These are phyloP conservation scores for Pelochelys cantorii DNA, from an alignment of 2,797 vertebrate genomes.

Conservation along the genomic window DNA sequence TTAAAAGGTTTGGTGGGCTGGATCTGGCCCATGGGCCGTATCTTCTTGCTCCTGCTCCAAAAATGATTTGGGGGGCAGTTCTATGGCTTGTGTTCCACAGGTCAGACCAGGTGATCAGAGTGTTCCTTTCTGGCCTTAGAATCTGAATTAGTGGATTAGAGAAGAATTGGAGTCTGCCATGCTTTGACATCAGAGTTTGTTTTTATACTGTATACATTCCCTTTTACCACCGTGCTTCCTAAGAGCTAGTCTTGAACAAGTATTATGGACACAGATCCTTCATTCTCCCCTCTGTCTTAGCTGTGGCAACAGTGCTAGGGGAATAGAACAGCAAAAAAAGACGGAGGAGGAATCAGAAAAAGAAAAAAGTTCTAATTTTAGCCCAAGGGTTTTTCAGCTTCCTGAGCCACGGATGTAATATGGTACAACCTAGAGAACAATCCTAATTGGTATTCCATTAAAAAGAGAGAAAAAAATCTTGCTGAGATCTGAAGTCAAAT, in stretches of 20 bases:
- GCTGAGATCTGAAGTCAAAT: slow-evolving; percentile 51
- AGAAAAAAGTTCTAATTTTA: neutral
- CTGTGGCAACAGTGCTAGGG: neutral
- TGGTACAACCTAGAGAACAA: slow-evolving; percentile 37
- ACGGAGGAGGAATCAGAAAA: neutral
- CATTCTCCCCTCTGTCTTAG: neutral
- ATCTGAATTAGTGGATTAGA: neutral
- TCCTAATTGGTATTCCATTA: slow-evolving; percentile 76
- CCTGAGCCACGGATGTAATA: slow-evolving; percentile 22
- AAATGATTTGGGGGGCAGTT: neutral
- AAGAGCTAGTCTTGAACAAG: neutral
- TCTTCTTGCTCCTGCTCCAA: neutral
- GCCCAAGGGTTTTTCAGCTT: neutral
- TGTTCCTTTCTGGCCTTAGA: neutral
- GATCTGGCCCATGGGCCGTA: too few relatives aligned
- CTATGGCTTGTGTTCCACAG: neutral
- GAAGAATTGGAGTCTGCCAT: neutral
- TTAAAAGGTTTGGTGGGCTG: too few relatives aligned
- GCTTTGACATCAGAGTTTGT: neutral
- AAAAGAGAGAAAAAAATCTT: slow-evolving; percentile 59
- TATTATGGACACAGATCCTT: neutral
- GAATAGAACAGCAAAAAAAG: neutral
- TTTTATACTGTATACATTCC: neutral
- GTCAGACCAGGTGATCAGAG: neutral
- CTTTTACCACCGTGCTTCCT: neutral